Evolutionary conservation across 1,140 invertebrate genomes (phyloP), one percentile per base, ranked within the genome.

Genomic region (Drosophila obscura): DNA sequence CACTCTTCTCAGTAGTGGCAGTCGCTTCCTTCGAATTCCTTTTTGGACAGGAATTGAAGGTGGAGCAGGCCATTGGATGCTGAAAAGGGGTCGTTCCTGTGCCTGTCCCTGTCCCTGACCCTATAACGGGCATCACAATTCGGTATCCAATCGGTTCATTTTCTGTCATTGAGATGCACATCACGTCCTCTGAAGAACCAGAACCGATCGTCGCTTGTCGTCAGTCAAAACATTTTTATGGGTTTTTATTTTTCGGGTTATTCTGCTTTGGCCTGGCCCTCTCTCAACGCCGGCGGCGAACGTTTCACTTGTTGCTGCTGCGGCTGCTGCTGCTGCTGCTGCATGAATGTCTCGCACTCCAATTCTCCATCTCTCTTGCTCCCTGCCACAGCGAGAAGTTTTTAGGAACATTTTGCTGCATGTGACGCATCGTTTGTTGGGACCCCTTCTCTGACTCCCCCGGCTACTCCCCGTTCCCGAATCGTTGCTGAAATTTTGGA

Each of bases 161-260:
- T 44, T 41, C 52, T 75, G 72, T 75, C 72, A 75, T 75, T 71
- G 53, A 66, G 72, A 75, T 75, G 71, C 72, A 24, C 55, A 65
- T 74, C 72, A 75, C 72, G 73, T 76, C 26, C 31, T 44, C 61
- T 48, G 35, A 53, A 68, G 51, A 78, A 73, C 60, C 71, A 31
- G 49, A 55, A 53, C 31, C 62, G 59, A 60, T 56, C 81, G 79
- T 66, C 72, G 82, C 69, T 52, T 69, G 64, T 69, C 69, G 57
- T 56, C 78, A 63, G 82, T 87, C 81, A 81, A 82, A 85, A 82
- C 75, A 85, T 85, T 88, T 85, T 79, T 85, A 85, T 85, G 79
- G 74, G 51, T 75, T 85, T 80, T 61, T 72, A 49, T 31, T 53
- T 52, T 35, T 64, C 35, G 35, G 35, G 35, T 63, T 66, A 49